A percentile compares a stretch with the other conserved stretches of the same genome.
These are phyloP conservation scores for Ceyx margarethae DNA, from an alignment of 2,113 vertebrate species.

Conservation along the genomic window DNA sequence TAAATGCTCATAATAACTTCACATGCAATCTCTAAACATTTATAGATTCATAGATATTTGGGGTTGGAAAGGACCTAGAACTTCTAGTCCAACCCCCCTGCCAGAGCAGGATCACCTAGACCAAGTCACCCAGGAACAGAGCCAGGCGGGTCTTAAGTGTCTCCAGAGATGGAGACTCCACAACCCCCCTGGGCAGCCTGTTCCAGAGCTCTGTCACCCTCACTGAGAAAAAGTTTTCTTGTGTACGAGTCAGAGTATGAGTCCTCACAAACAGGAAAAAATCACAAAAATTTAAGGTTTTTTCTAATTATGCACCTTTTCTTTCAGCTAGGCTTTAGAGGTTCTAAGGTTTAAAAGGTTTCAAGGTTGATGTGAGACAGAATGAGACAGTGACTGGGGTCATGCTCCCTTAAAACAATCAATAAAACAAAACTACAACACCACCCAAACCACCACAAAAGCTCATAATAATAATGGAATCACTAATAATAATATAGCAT, in stretches of 20 bases:
- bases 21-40: not conserved
- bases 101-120: no score
- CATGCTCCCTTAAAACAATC: not conserved
- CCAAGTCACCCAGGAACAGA: no score
- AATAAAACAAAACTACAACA: no score
- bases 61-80: no score
- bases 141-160: no score
- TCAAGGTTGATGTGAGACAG: not conserved
- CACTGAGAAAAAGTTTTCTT: no score
- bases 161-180: no score
- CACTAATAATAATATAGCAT: not conserved
- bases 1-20: not conserved
- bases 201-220: no score
- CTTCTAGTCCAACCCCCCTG: no score
- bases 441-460: not conserved
- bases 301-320: not conserved
- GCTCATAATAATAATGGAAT: not conserved
- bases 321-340: not conserved
- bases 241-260: not conserved
- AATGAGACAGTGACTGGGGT: not conserved
- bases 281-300: not conserved
- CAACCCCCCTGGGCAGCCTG: no score
- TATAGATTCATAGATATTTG: not conserved
- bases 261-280: not conserved
- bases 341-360: not conserved